Evolutionary conservation across 1,140 invertebrate genomes (phyloP).

Genomic region (Bilobella aurantiaca): DNA sequence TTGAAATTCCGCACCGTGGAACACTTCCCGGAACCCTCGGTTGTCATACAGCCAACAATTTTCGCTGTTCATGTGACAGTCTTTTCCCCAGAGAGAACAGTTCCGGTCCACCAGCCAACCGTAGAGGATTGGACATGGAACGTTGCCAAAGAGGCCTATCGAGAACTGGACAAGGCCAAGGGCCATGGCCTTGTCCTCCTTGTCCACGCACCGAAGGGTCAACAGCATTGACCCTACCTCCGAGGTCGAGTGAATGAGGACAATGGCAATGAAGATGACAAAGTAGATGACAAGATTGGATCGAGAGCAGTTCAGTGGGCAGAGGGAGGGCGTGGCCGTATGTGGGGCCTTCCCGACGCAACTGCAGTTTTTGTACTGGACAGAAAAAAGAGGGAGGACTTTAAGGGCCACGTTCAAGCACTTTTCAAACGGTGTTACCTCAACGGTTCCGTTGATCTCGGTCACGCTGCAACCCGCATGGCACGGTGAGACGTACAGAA

Average conservation of each 20-base stretch:
- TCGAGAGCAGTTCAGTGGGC: neutral
- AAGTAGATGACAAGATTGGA: conserved; percentile 43
- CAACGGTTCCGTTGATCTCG: conserved; percentile 5
- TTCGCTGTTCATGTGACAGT: conserved; percentile 16
- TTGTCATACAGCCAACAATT: conserved; percentile 72
- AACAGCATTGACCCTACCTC: conserved; percentile 83
- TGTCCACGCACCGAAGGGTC: conserved; percentile 80
- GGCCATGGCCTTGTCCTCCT: conserved; percentile 85
- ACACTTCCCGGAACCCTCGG: conserved; percentile 68
- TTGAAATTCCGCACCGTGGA: conserved; percentile 57
- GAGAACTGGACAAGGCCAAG: conserved; percentile 85
- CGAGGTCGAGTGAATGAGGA: conserved; percentile 80
- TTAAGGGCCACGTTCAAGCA: too few relatives aligned
- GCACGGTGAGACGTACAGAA: conserved; percentile 77
- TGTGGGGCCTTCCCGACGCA: conserved; percentile 38
- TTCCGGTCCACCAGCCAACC: conserved; percentile 83
- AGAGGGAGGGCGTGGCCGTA: neutral
- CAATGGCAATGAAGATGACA: conserved; percentile 65
- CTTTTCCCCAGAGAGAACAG: conserved; percentile 72
- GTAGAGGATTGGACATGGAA: conserved; percentile 85
- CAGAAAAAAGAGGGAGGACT: conserved; percentile 17
- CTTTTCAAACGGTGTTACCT: too few relatives aligned
- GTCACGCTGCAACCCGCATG: conserved; percentile 61
- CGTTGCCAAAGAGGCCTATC: conserved; percentile 83
- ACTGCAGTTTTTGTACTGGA: conserved; percentile 32